Conservation (phyloP, 2,888 invertebrate species). For the Catonia carolina region DNA sequence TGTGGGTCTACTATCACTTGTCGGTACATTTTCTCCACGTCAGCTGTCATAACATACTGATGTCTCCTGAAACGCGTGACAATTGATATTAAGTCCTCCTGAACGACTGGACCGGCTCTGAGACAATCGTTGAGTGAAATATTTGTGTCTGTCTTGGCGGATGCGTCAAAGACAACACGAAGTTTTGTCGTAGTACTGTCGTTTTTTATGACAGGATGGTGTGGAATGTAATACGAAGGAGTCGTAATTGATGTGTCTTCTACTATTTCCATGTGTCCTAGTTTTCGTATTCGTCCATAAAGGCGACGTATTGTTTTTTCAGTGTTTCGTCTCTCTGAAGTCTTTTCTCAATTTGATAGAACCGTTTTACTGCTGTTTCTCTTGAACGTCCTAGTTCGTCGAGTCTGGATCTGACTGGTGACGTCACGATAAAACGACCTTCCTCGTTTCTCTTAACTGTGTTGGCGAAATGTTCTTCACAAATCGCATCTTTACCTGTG, state of each 20-base stretch:
- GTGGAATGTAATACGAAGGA: constrained; percentile 35
- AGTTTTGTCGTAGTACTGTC: constrained; percentile 35
- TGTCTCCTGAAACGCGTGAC: constrained; percentile 22
- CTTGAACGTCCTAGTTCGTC: constrained; percentile 19
- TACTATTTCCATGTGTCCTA: constrained; percentile 31
- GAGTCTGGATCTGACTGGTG: constrained; percentile 20
- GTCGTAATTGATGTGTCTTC: not conserved
- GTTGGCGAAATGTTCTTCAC: not conserved
- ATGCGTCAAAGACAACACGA: constrained; percentile 38
- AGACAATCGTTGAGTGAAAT: constrained; percentile 27
- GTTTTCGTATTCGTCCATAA: constrained; percentile 29
- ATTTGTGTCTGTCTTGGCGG: constrained; percentile 29
- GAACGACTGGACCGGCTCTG: constrained; percentile 24
- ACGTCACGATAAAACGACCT: not conserved
- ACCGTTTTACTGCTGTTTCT: constrained; percentile 19
- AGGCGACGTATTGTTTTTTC: constrained; percentile 21
- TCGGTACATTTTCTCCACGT: constrained; percentile 36
- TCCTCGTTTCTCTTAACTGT: not conserved
- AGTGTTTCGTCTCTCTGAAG: not conserved
- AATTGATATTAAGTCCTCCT: constrained; percentile 22
- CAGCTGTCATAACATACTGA: constrained; percentile 28
- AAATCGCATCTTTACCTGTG: not conserved
- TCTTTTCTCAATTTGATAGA: constrained; percentile 17
- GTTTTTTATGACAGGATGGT: constrained; percentile 35
- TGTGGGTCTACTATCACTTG: constrained; percentile 29